Evolutionary conservation across 1,140 invertebrate species (phyloP).

Genomic region (Cydia fagiglandana): DNA sequence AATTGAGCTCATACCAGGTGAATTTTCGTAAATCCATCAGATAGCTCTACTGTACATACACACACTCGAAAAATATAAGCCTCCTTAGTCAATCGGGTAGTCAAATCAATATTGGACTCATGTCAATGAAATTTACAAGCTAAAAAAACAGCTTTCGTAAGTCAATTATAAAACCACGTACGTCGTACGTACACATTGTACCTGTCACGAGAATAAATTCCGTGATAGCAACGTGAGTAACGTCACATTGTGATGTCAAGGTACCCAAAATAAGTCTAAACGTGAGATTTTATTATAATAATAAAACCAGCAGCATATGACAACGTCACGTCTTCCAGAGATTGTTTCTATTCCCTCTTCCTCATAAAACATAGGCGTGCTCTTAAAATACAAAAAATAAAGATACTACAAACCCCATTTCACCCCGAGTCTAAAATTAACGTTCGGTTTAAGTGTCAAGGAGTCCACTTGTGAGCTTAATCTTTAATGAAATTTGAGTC

Average conservation of each 20-base stretch:
- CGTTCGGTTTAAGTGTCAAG: constrained; percentile 51
- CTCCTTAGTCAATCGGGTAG: too few species aligned
- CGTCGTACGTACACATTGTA: neutral
- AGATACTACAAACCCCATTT: constrained; percentile 54
- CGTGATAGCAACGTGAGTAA: neutral
- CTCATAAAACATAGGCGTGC: constrained; percentile 41
- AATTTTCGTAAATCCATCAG: too few species aligned
- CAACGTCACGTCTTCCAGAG: constrained; percentile 4
- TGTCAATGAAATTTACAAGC: too few species aligned
- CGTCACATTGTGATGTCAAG: neutral
- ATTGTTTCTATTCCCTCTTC: constrained; percentile 33
- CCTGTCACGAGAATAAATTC: neutral
- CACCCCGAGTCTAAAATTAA: constrained; percentile 71
- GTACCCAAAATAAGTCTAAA: constrained; percentile 6
- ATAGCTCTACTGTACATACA: too few species aligned
- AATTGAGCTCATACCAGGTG: too few species aligned
- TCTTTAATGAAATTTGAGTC: constrained; percentile 36
- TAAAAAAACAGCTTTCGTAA: too few species aligned
- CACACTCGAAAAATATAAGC: too few species aligned
- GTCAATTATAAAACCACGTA: too few species aligned
- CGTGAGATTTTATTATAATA: constrained; percentile 22
- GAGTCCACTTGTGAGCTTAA: constrained; percentile 41
- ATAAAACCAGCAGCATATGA: constrained; percentile 22
- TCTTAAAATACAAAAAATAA: constrained; percentile 49
- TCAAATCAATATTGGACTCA: too few species aligned